phyloP scores from a whole-genome alignment of 2,888 invertebrate species.

The Leucophora obtusa region DNA sequence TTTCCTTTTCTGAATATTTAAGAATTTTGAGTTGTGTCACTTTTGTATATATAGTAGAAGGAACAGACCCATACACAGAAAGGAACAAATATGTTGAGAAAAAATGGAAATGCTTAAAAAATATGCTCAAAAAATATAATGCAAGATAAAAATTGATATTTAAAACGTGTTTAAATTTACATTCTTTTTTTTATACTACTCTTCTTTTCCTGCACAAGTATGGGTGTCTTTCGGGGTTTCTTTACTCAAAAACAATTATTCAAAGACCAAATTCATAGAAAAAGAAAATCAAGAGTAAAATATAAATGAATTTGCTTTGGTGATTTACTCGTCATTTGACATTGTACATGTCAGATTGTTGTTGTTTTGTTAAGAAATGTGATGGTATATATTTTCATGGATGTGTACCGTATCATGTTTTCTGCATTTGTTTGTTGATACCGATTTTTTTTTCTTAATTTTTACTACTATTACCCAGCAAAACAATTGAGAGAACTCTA shows the following conservation, averaged over 20 bases:
- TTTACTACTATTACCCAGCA: background rate
- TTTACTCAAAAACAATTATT: background rate
- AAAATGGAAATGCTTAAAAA: conserved; percentile 18
- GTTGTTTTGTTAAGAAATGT: background rate
- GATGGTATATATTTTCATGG: too few relatives aligned
- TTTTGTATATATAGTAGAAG: too few relatives aligned
- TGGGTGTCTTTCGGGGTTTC: background rate
- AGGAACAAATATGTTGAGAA: background rate
- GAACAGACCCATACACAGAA: background rate
- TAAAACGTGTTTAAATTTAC: conserved; percentile 42
- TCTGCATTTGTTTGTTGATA: too few relatives aligned
- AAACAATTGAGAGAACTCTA: too few relatives aligned
- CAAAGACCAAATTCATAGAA: background rate
- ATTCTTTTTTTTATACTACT: background rate
- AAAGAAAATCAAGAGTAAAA: background rate
- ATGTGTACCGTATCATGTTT: too few relatives aligned
- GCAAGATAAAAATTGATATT: conserved; percentile 43
- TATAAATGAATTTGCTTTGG: conserved; percentile 16
- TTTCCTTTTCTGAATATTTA: too few relatives aligned
- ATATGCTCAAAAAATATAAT: conserved; percentile 26
- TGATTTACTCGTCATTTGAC: conserved; percentile 16
- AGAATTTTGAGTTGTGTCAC: too few relatives aligned
- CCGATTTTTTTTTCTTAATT: background rate
- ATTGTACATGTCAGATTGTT: background rate
- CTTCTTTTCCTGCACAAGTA: background rate